Conservation (phyloP, 2,797 vertebrate genomes). For the Pteronotus mesoamericanus region DNA sequence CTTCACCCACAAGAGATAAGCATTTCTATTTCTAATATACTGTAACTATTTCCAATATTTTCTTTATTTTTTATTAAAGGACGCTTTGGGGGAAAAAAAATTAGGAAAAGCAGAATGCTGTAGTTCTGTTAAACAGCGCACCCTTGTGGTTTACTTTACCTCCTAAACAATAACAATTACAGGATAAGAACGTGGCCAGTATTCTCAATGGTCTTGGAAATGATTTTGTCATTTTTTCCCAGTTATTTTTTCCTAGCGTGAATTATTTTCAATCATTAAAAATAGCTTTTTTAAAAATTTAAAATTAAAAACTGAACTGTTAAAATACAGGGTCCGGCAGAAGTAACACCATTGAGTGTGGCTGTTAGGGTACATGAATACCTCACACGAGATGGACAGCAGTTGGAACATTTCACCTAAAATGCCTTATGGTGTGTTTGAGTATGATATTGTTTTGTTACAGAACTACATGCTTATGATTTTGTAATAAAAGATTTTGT, state of each 20-base stretch:
- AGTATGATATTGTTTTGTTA: too few relatives aligned
- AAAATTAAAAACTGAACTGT: constrained; percentile 10
- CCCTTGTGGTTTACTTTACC: constrained; percentile 81
- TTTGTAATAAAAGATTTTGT: too few relatives aligned
- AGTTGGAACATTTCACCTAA: too few relatives aligned
- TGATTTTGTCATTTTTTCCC: constrained; percentile 7
- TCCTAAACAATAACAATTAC: constrained; percentile 62
- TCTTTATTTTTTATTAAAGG: constrained; percentile 26
- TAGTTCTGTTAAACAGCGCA: constrained; percentile 82
- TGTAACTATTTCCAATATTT: constrained; percentile 40
- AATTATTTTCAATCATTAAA: constrained; percentile 3
- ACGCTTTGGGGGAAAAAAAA: background rate
- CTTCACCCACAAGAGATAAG: background rate
- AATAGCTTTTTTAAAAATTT: background rate
- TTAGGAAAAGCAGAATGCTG: constrained; percentile 57
- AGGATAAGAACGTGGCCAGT: constrained; percentile 22
- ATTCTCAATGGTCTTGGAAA: background rate
- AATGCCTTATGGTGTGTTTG: too few relatives aligned
- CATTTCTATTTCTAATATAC: constrained; percentile 20
- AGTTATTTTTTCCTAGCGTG: constrained; percentile 16
- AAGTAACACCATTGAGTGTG: too few relatives aligned
- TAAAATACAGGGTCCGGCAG: background rate
- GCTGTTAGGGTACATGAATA: too few relatives aligned
- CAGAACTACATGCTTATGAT: too few relatives aligned
- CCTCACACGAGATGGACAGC: too few relatives aligned